Evolutionary conservation across 1,140 invertebrate species (phyloP).

Genomic region (Caenorhabditis brenneri): DNA sequence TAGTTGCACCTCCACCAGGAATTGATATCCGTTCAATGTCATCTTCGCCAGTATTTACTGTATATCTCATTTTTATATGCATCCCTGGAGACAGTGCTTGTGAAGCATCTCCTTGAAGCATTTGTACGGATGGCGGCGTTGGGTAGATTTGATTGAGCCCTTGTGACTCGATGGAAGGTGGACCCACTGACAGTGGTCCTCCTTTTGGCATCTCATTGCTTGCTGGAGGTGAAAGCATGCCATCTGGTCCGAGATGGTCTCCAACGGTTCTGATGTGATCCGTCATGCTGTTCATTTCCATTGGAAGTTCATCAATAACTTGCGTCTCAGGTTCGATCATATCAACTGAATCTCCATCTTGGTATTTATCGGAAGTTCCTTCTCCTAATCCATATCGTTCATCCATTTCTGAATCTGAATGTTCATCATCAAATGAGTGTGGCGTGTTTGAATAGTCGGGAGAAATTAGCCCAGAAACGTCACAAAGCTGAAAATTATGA

Average conservation of each 20-base stretch:
- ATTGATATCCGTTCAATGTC: neutral
- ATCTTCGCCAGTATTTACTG: neutral
- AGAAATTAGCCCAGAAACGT: neutral
- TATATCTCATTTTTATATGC: neutral
- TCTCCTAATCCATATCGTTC: neutral
- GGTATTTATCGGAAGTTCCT: conserved; percentile 1
- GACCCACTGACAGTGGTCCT: conserved; percentile 37
- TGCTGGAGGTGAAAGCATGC: conserved; percentile 46
- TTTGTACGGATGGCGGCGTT: conserved; percentile 50
- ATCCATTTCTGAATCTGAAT: neutral
- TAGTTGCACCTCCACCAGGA: neutral
- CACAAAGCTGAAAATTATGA: neutral
- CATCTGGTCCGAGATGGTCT: neutral
- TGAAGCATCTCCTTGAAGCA: neutral
- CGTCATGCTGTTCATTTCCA: neutral
- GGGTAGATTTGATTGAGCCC: conserved; percentile 52
- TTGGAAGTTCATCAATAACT: neutral
- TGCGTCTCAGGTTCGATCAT: neutral
- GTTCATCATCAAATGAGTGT: neutral
- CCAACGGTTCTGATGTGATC: conserved; percentile 5
- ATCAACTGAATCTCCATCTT: conserved; percentile 13
- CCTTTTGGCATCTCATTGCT: conserved; percentile 47
- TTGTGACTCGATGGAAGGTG: conserved; percentile 28
- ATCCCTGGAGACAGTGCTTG: neutral
- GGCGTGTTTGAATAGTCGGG: neutral